Percentiles rank a stretch among this genome's conserved stretches.
Evolutionary conservation across 2,113 vertebrate genomes (phyloP).

Genomic region (Gambusia holbrooki): DNA sequence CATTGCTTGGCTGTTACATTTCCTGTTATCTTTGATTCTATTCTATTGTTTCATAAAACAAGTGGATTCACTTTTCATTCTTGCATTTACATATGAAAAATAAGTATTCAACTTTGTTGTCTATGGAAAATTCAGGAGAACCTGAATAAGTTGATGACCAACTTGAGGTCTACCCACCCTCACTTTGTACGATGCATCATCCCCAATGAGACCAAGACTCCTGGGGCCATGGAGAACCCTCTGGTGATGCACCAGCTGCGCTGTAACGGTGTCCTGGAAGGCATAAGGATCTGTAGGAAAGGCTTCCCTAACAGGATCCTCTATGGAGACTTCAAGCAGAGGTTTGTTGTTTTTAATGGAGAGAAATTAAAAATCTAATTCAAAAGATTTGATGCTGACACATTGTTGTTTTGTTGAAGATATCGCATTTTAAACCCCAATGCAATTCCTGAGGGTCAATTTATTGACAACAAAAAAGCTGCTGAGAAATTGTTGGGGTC

Average conservation of each 20-base stretch:
- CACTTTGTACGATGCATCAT: slow-evolving; percentile 95
- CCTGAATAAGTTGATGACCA: slow-evolving; percentile 95
- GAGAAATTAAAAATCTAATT: not conserved
- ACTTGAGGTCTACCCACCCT: slow-evolving; percentile 90
- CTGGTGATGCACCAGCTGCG: slow-evolving; percentile 96
- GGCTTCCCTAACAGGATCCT: slow-evolving; percentile 90
- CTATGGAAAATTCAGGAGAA: slow-evolving; percentile 82
- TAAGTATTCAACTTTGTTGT: not conserved
- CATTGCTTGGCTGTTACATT: not conserved
- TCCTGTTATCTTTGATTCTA: not conserved
- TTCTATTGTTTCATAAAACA: not conserved
- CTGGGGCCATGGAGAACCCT: slow-evolving; percentile 91
- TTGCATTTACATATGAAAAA: not conserved
- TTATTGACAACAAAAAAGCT: slow-evolving; percentile 56
- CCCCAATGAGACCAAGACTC: slow-evolving; percentile 91
- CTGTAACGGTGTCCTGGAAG: slow-evolving; percentile 94
- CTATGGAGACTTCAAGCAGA: slow-evolving; percentile 89
- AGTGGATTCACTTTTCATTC: not conserved
- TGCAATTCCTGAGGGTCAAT: slow-evolving; percentile 73
- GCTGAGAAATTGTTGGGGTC: slow-evolving; percentile 48
- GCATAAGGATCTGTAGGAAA: slow-evolving; percentile 92
- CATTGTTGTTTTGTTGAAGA: slow-evolving; percentile 18
- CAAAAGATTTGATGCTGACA: not conserved
- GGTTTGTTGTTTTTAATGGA: slow-evolving; percentile 63
- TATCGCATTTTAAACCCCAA: slow-evolving; percentile 69